Base-by-base conservation (phyloP, 2,888 invertebrate genomes). In the Dorcus hopei region DNA sequence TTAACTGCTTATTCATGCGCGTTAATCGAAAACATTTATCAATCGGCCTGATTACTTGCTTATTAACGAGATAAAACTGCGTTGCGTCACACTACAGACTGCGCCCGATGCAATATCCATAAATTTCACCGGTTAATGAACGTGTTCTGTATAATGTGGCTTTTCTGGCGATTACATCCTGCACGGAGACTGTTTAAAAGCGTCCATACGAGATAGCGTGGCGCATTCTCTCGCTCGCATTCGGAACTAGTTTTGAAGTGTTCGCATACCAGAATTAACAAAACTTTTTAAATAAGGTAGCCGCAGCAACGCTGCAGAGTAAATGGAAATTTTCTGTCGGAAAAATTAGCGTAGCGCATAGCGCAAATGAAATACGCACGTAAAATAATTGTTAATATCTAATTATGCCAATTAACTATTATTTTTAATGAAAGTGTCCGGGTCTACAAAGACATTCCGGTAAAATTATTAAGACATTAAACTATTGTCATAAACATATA, bases 71-170 rank as follows among this genome's bases (percentile, higher is more conserved):
- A 52, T 42, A 45, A 42, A 14, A 14, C 16, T 33, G 9, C 52
- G 43, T 52, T 14, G 40, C 23, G 41, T 26, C 11, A 19, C 16
- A 59, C 54, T 54, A 39, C 55, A 42, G 59, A 52, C 49, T 53
- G 45, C 53, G 49, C 43, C 48, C 50, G 55, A 59, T 59, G 54
- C 59, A 59, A 59, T 59, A 59, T 55, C 54, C 59, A 59, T 59
- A 59, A 59, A 59, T 59, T 59, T 42, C 41, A 33, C 19, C 49
- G 26, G 39, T 57, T 57, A 57, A 57, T 57, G 57, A 52, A 49
- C 51, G 57, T 50, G 52, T 57, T 57, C 52, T 57, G 57, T 52
- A 57, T 48, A 57, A 57, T 57, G 57, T 45, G 56, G 50, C 14
- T 48, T 48, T 48, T 48, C 14, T 26, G 48, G 16, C 23, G 48